Evolutionary conservation across 2,797 vertebrate species (phyloP), one percentile per base, ranked within the genome.

Genomic region (Tokudaia muenninki): DNA sequence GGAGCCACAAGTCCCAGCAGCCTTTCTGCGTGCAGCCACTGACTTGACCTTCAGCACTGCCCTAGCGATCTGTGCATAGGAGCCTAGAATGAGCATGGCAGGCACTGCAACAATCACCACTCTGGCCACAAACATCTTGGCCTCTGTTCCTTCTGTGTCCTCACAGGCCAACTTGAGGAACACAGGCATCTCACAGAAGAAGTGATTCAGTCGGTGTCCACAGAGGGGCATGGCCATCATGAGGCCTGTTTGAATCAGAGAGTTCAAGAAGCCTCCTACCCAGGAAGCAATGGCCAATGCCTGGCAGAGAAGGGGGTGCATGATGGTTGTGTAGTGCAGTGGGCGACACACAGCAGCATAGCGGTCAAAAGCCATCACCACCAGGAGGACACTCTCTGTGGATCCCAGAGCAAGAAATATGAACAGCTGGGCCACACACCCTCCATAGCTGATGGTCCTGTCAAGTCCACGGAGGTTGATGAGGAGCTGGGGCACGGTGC

Each of bases 331-430:
- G 41, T 90, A 77, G 87, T 77, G 57, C 16, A 90, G 57, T 34
- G 87, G 87, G 3, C 29, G 83, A 17, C 97, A 98, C 61, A 97
- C 92, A 52, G 97, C 94, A 63, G 93, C 79, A 63, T 96, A 93
- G 44, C 77, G 91, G 29, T 97, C 96, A 67, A 97, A 98, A 34
- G 96, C 94, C 97, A 97, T 97, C 13, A 92, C 92, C 8, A 92
- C 93, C n/a, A 98, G 72, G 1, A 98, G 89, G 11, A 97, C 7
- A n/a, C 92, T 83, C 41, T 97, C 96, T 0, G 90, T 96, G 29
- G 96, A 94, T 3, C 97, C 97, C 75, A 98, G 24, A 4, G 84
- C 63, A 26, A 97, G 95, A 10, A 2, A 87, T 22, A 95, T 84
- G 37, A 97, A 96, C 1, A 98, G 75, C 78, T 98, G 97, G 26